Conservation (phyloP, 2,888 invertebrate species). For the Tromatobia lineatoria region DNA sequence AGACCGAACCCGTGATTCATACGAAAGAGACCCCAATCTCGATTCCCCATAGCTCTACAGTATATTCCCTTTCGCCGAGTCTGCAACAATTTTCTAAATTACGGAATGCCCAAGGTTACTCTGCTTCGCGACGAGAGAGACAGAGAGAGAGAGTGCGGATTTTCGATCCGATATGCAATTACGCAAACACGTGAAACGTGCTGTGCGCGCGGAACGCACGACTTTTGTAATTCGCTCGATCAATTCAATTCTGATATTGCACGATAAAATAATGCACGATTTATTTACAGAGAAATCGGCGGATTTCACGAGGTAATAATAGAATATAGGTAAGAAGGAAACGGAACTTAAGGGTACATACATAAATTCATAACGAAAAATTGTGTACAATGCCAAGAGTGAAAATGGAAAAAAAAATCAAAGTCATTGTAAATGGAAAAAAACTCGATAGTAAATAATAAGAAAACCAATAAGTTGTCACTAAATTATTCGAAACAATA, state of each 20-base stretch:
- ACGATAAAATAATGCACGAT: conserved; percentile 21
- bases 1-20: conserved; percentile 14
- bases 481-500: too few relatives aligned
- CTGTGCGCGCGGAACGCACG: not conserved
- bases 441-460: not conserved
- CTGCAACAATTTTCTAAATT: conserved; percentile 80
- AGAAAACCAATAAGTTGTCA: not conserved
- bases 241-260: conserved; percentile 7
- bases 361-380: too few relatives aligned
- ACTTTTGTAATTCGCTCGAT: conserved; percentile 33
- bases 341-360: not conserved
- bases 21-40: conserved; percentile 22
- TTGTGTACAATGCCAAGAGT: too few relatives aligned
- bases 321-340: too few relatives aligned
- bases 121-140: conserved; percentile 42
- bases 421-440: too few relatives aligned
- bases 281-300: conserved; percentile 7
- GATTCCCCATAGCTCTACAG: conserved; percentile 34
- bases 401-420: too few relatives aligned
- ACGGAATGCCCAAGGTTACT: conserved; percentile 80
- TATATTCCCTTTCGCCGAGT: conserved; percentile 70
- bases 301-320: conserved; percentile 1
- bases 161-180: conserved; percentile 41
- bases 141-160: conserved; percentile 62
- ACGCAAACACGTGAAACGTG: conserved; percentile 35